Percentiles rank a stretch among this genome's conserved stretches.
These are phyloP conservation scores for Acleris holmiana DNA, from an alignment of 2,888 invertebrate species.

Conservation along the genomic window DNA sequence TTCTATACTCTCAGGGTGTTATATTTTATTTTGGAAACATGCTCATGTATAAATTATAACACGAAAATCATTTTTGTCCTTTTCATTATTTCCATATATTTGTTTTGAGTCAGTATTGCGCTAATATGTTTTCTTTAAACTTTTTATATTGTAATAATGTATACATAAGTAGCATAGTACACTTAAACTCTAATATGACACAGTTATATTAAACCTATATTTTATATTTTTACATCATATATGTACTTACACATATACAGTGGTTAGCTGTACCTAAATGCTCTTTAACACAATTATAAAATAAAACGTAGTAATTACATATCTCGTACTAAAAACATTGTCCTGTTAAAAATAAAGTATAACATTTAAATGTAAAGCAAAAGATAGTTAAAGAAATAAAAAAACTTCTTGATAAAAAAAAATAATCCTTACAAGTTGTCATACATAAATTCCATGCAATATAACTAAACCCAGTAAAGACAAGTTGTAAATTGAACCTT, in stretches of 20 bases:
- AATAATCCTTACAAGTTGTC: not conserved
- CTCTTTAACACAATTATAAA: constrained; percentile 44
- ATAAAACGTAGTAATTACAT: constrained; percentile 4
- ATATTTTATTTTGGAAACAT: constrained; percentile 20
- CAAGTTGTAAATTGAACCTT: constrained; percentile 11
- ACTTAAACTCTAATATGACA: constrained; percentile 82
- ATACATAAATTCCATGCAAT: constrained; percentile 14
- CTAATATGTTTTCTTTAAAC: constrained; percentile 75
- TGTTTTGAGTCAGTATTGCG: constrained; percentile 69
- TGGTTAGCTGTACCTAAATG: constrained; percentile 58
- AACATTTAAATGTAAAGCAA: constrained; percentile 26
- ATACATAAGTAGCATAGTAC: constrained; percentile 82
- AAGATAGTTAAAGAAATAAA: constrained; percentile 8
- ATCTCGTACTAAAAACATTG: constrained; percentile 33
- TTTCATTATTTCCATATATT: constrained; percentile 41
- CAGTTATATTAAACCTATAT: constrained; percentile 80
- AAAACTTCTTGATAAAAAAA: constrained; percentile 8
- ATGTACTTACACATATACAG: constrained; percentile 82
- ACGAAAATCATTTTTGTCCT: constrained; percentile 20
- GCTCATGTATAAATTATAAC: constrained; percentile 28
- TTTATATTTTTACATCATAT: constrained; percentile 79
- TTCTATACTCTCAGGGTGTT: constrained; percentile 51
- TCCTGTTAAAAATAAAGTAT: constrained; percentile 18
- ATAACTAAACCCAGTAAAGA: constrained; percentile 10
- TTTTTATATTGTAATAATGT: constrained; percentile 75